phyloP scores from a whole-genome alignment of 2,797 vertebrate species.

The Atherinosoma microstoma region DNA sequence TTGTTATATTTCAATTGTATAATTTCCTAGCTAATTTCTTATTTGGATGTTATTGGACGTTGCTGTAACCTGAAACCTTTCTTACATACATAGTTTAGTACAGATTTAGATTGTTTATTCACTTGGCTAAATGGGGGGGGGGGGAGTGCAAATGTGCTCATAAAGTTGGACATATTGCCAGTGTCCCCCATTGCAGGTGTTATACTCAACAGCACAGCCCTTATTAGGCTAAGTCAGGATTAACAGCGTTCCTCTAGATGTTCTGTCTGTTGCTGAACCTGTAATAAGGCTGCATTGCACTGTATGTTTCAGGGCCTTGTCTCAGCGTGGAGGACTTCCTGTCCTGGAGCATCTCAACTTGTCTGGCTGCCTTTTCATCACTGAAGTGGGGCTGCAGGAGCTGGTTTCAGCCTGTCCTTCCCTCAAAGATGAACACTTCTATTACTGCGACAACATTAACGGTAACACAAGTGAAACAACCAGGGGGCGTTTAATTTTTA shows the following conservation, averaged over 20 bases:
- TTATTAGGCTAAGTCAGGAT: conserved; percentile 11
- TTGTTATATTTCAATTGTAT: neutral
- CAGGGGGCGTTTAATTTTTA: neutral
- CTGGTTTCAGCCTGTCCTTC: conserved; percentile 94
- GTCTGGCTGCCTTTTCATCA: conserved; percentile 95
- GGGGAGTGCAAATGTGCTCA: neutral
- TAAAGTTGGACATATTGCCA: conserved; percentile 4
- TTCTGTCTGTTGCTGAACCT: neutral
- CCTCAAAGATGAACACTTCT: conserved; percentile 97
- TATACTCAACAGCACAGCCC: neutral
- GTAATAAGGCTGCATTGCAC: neutral
- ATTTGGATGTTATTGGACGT: neutral
- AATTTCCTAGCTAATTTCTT: neutral
- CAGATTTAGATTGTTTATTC: neutral
- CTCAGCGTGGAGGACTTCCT: conserved; percentile 93
- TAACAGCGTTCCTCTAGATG: neutral
- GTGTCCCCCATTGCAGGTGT: neutral
- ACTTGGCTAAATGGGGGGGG: neutral
- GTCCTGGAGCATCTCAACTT: conserved; percentile 96
- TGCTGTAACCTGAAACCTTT: too few relatives aligned
- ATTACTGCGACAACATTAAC: conserved; percentile 99
- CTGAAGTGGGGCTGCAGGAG: conserved; percentile 93
- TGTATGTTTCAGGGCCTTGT: conserved; percentile 86
- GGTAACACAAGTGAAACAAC: conserved; percentile 83
- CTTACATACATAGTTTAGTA: too few relatives aligned